Percentiles rank a stretch among this genome's conserved stretches.
Evolutionary conservation across 30 jellyfish, hydroid and myxozoan species (phyloP).

Genomic region (Aurelia sp.): DNA sequence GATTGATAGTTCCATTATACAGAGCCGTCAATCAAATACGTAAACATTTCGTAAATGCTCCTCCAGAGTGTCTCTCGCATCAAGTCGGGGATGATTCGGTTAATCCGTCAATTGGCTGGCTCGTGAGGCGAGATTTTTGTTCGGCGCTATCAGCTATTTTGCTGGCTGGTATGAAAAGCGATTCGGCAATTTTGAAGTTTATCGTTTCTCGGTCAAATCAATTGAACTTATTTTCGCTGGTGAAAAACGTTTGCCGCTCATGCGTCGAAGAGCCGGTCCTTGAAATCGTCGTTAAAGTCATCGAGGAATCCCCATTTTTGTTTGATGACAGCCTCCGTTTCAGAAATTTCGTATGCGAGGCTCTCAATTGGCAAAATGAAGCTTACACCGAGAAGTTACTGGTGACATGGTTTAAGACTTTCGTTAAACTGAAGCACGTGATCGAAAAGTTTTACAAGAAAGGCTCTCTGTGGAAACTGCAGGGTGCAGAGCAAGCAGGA

Average conservation of each 20-base stretch:
- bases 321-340: conserved; percentile 69
- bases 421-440: background rate
- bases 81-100: conserved; percentile 51
- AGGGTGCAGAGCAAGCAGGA: conserved; percentile 4
- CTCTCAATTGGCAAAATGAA: conserved; percentile 64
- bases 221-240: conserved; percentile 37
- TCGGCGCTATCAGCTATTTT: conserved; percentile 34
- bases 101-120: conserved; percentile 48
- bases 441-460: conserved; percentile 23
- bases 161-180: conserved; percentile 45
- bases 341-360: conserved; percentile 59
- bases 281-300: conserved; percentile 4
- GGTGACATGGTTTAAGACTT: conserved; percentile 45
- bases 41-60: conserved; percentile 31
- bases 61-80: conserved; percentile 17
- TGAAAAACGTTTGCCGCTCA: conserved; percentile 28
- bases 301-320: conserved; percentile 52
- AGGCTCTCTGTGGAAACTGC: conserved; percentile 34
- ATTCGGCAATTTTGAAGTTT: conserved; percentile 16
- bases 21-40: conserved; percentile 41
- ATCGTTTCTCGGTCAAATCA: conserved; percentile 8
- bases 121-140: conserved; percentile 49
- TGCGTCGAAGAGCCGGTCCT: conserved; percentile 63
- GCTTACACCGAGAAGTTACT: conserved; percentile 45
- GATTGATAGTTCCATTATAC: conserved; percentile 20